Evolutionary conservation across 1,140 invertebrate genomes (phyloP), one percentile per base, ranked within the genome.

Genomic region (Nasonia longicornis): DNA sequence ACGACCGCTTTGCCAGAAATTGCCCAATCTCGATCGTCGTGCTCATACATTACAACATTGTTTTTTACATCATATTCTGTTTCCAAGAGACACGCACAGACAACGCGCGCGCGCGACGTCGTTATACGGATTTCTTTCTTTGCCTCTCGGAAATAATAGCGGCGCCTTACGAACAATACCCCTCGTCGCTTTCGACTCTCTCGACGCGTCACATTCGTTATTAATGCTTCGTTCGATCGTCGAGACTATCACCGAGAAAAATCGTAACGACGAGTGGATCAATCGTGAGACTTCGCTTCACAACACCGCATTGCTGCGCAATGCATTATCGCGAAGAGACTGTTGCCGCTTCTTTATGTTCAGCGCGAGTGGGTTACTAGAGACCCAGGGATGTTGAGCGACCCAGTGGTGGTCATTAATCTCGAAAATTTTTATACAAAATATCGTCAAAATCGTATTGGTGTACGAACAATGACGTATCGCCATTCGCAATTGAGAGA

Each of bases 381-480:
- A 58, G 52, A n/a, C 52, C 52, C 52, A 58, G 7, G 52, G 52
- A 58, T 58, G 52, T 20, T 14, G 20, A 58, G 20, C 52, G 52
- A 58, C 20, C 16, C 7, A n/a, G 0, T 20, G 16, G 16, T 58
- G 16, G 52, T 58, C 16, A 14, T 58, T n/a, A 58, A 20, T 58
- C 48, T 52, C 48, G 48, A 77, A 82, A 82, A 77, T 63, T 78
- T 82, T 63, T 78, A 29, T 79, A 79, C 63, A 82, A 82, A 78
- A 75, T 76, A 82, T 71, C 42, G 70, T 58, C 14, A 73, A 76
- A 75, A 82, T 63, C 48, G 58, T 74, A 82, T 78, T 73, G 42
- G 42, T 38, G 38, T 58, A 52, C 7, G 26, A 3, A 58, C n/a
- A 35, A 31, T n/a, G 22, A 58, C 77, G 10, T 29, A 77, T 78